Evolutionary conservation across 2,797 vertebrate genomes (phyloP), one percentile per base, ranked within the genome.

Genomic region (Myripristis jacobus): DNA sequence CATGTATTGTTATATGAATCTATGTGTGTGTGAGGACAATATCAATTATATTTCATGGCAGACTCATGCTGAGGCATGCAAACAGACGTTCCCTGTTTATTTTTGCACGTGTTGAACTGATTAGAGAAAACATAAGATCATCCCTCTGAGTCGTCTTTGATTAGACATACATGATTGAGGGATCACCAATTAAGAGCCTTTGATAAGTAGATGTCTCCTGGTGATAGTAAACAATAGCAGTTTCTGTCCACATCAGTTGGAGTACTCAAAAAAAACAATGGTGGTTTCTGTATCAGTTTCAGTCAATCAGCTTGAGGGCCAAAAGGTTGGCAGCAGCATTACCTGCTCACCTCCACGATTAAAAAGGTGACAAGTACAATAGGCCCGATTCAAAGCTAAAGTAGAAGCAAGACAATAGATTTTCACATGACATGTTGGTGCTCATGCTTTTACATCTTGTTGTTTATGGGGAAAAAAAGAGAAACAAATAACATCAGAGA

Each of bases 271-370:
- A 34, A 34, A 50, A 71, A 62, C 54, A 70, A 44, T 29, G 38
- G 7, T 9, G 27, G 79, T 86, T 80, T 85, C 77, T 73, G 43
- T 61, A 34, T 60, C 47, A 70, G 79, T 81, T 83, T 88, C 80
- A 70, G 66, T 70, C 50, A 60, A 58, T 73, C 46, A 50, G 6
- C 72, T 52, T 34, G 0, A 22, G 27, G 57, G 44, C 15, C n/a
- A 46, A 9, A 1, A 27, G 22, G 22, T 52, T 24, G 44, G 18
- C 44, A 47, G 6, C n/a, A 24, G 22, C 16, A 4, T 31, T 31
- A 31, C 29, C 3, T 5, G 10, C 11, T 51, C 8, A 10, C 11
- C 43, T 44, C 1, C 36, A n/a, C 43, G 18, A 1, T 18, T 4
- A 44, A 44, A n/a, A 44, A 44, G 43, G 10, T 38, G 10, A 38